phyloP scores from a whole-genome alignment of 2,797 vertebrate genomes.

The Falco columbarius region DNA sequence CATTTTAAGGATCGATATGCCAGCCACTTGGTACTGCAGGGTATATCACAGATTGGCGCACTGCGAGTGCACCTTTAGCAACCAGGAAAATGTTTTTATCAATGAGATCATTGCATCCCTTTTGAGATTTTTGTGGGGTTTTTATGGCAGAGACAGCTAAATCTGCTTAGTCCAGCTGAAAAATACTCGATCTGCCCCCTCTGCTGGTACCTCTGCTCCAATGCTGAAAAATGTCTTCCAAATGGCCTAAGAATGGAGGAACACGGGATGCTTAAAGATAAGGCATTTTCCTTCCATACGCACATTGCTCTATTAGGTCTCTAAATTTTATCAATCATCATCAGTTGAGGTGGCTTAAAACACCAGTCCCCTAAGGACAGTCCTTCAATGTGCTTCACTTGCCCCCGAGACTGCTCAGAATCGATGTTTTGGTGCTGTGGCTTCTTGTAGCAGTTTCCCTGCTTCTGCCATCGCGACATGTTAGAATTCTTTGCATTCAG shows the following conservation, averaged over 20 bases:
- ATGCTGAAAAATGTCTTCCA: not conserved
- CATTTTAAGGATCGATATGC: fast-evolving
- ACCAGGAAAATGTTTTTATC: not conserved
- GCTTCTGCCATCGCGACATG: fast-evolving
- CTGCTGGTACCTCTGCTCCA: not conserved
- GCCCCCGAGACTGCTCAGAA: not conserved
- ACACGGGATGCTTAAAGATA: not conserved
- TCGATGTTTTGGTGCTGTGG: not conserved
- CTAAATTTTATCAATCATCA: not conserved
- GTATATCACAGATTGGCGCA: fast-evolving
- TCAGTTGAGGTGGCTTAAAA: not conserved
- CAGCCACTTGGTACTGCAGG: not conserved
- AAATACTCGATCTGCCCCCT: slow-evolving; percentile 4
- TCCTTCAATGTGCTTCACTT: not conserved
- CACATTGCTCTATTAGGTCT: fast-evolving
- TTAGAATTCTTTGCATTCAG: not conserved
- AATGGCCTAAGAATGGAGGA: not conserved
- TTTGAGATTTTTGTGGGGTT: fast-evolving
- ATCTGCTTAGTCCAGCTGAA: not conserved
- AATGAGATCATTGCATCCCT: not conserved
- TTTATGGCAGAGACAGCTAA: not conserved
- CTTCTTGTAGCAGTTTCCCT: not conserved
- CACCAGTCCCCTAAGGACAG: not conserved
- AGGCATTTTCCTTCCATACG: not conserved
- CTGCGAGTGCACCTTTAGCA: not conserved